phyloP scores from a whole-genome alignment of 2,113 vertebrate species.

The Crypturellus undulatus region DNA sequence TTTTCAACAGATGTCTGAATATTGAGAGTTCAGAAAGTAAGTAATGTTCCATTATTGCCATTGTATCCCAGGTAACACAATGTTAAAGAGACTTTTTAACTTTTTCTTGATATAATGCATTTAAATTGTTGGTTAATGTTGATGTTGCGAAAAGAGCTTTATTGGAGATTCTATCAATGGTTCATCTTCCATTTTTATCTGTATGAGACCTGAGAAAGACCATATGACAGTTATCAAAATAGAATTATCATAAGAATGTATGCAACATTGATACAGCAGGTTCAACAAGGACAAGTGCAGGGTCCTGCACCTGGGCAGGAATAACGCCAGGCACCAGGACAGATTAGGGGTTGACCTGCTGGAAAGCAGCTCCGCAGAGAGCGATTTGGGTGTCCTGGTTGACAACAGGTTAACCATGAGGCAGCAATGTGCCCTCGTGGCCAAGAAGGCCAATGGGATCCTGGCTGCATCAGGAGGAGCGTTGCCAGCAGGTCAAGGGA shows the following conservation, averaged over 20 bases:
- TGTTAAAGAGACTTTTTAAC: not conserved
- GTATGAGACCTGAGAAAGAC: not conserved
- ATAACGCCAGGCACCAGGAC: too few relatives aligned
- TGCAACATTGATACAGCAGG: too few relatives aligned
- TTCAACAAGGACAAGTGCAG: too few relatives aligned
- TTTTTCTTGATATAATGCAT: not conserved
- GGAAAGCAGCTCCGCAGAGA: too few relatives aligned
- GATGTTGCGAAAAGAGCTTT: not conserved
- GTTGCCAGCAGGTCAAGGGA: too few relatives aligned
- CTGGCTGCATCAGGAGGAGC: too few relatives aligned
- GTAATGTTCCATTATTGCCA: not conserved
- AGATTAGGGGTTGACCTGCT: too few relatives aligned
- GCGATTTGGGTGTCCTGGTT: too few relatives aligned
- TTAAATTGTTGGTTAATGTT: constrained; percentile 23
- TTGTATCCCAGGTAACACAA: not conserved
- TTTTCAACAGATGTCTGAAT: not conserved
- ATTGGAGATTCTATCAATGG: not conserved
- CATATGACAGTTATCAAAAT: not conserved
- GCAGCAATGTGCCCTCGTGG: too few relatives aligned
- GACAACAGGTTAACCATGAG: too few relatives aligned
- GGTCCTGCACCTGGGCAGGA: too few relatives aligned
- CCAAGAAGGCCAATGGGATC: too few relatives aligned
- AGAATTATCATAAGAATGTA: not conserved
- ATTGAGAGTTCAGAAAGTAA: not conserved
- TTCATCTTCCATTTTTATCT: not conserved